phyloP scores from a whole-genome alignment of 2,888 invertebrate species.

The Lordiphosa fenestrarum region DNA sequence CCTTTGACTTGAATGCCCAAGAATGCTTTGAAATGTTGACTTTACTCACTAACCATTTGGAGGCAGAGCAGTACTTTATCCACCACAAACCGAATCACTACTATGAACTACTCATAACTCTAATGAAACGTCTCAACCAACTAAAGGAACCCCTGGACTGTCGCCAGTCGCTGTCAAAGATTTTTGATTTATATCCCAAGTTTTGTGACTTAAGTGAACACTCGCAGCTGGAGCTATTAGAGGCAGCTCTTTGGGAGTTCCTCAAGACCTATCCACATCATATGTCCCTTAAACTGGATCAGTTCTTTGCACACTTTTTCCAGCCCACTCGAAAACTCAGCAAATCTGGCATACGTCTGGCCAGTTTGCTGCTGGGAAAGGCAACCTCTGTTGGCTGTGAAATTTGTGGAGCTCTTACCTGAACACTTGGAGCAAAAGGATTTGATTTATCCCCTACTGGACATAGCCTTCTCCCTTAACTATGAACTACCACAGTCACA shows the following conservation, averaged over 20 bases:
- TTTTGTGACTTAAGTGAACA: conserved; percentile 78
- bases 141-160: conserved; percentile 62
- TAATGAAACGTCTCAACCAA: conserved; percentile 81
- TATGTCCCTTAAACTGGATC: conserved; percentile 81
- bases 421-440: conserved; percentile 82
- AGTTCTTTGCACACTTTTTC: conserved; percentile 83
- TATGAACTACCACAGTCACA: conserved; percentile 79
- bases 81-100: conserved; percentile 80
- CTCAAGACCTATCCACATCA: conserved; percentile 84
- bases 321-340: conserved; percentile 80
- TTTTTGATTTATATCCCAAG: conserved; percentile 80
- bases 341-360: conserved; percentile 83
- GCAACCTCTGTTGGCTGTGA: conserved; percentile 34
- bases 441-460: conserved; percentile 84
- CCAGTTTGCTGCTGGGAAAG: conserved; percentile 81
- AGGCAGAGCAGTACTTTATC: conserved; percentile 75
- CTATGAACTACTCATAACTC: conserved; percentile 81
- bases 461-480: conserved; percentile 79
- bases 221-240: conserved; percentile 82
- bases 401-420: conserved; percentile 75
- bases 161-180: conserved; percentile 78
- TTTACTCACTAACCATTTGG: conserved; percentile 75
- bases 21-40: conserved; percentile 74
- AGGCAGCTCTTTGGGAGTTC: conserved; percentile 82
- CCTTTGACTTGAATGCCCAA: conserved; percentile 62